Base-by-base conservation (phyloP, 2,888 invertebrate species). In the Augiades crinisus region DNA sequence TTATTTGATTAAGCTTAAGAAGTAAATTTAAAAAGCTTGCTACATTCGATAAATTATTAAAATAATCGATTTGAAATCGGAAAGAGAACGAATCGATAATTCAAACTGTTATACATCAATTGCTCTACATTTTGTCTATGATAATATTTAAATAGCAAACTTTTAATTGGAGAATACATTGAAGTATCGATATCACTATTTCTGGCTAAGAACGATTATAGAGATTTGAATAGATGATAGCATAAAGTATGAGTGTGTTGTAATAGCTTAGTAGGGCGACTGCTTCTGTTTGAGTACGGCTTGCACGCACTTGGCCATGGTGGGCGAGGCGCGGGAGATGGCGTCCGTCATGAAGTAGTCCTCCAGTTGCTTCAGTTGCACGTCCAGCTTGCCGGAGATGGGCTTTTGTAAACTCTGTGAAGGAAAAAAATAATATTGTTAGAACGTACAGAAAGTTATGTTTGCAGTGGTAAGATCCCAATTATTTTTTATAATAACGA, bases 271-370 rank as follows among this genome's bases (percentile, higher is more conserved):
- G 62, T 87, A 87, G 0, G 74, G 77, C 21, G 86, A 83, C 38
- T 85, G 74, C 60, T 90, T 91, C 67, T 95, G 94, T 78, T 96
- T 96, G 62, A 93, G 90, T 2, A 95, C 96, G 8, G 99, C 98
- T 70, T 96, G 95, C 60, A 99, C 94, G 84, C 99, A 99, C 84
- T 98, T 98, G 43, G 99, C 98, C 99, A 99, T 99, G 43, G 99
- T 99, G 57, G 96, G 95, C 3, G 99, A 99, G 21, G 99, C 98
- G 73, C 99, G 92, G 60, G 98, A 97, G 71, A 99, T 97, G 4
- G 96, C 90, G 85, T 99, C 98, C 7, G 99, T 99, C 98, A 99
- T 99, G 78, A 93, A 96, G 82, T 93, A 96, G 72, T 96, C 95
- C 81, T 96, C 94, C 55, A 99, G 89, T 53, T 92, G 90, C 75